A percentile compares a stretch with the other conserved stretches of the same genome.
phyloP scores from a whole-genome alignment of 1,140 invertebrate genomes.

The Drosophila serrata region DNA sequence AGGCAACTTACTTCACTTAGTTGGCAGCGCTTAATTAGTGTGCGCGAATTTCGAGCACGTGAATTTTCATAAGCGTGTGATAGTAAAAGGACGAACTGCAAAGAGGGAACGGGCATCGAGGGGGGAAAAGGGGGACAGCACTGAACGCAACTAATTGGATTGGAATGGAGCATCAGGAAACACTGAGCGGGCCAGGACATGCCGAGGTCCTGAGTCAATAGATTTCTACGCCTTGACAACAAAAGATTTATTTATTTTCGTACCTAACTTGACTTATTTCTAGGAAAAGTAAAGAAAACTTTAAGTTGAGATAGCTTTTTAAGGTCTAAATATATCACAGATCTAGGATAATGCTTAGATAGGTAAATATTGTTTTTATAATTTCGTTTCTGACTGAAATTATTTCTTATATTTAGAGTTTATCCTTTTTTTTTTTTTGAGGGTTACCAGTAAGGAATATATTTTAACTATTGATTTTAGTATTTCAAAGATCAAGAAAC shows the following conservation, averaged over 20 bases:
- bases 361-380: too few species aligned
- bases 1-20: constrained; percentile 78
- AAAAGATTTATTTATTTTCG: not conserved
- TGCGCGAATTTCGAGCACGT: constrained; percentile 81
- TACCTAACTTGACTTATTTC: not conserved
- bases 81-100: not conserved
- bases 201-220: not conserved
- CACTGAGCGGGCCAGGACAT: not conserved
- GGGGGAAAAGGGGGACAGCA: not conserved
- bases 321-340: not conserved
- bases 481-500: not conserved
- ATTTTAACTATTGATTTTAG: not conserved
- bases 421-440: not conserved
- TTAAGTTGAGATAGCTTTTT: not conserved
- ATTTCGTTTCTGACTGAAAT: too few species aligned
- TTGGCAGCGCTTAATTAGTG: constrained; percentile 81
- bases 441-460: too few species aligned
- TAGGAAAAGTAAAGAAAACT: not conserved
- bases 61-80: constrained; percentile 78
- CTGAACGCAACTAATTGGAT: constrained; percentile 13
- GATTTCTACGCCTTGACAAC: not conserved
- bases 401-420: not conserved
- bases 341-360: too few species aligned
- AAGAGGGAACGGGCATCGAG: not conserved
- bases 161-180: constrained; percentile 7